These are phyloP conservation scores for Corella eumyota DNA, from an alignment of 23 tunicate species.

Conservation along the genomic window DNA sequence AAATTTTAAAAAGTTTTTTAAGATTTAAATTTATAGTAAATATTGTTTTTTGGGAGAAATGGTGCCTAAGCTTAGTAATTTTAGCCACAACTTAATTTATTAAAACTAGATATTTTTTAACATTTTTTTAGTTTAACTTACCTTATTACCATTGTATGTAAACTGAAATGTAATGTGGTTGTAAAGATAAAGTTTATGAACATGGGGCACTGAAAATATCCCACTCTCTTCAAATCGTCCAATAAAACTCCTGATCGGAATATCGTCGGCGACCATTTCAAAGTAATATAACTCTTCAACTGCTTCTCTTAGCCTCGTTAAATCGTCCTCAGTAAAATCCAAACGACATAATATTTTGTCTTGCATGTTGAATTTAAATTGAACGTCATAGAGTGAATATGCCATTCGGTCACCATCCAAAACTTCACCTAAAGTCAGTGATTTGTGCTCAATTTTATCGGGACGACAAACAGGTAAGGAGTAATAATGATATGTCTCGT, in stretches of 20 bases:
- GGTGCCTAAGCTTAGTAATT: too few species aligned
- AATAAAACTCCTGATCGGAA: slow-evolving; percentile 76
- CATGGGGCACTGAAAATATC: slow-evolving; percentile 78
- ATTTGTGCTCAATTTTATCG: slow-evolving; percentile 65
- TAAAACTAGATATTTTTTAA: too few species aligned
- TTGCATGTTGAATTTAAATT: slow-evolving; percentile 26
- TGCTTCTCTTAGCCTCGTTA: slow-evolving; percentile 54
- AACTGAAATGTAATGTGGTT: slow-evolving; percentile 63
- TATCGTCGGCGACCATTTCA: slow-evolving; percentile 86
- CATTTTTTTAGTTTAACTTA: too few species aligned
- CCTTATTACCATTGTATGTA: slow-evolving; percentile 78
- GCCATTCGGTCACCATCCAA: slow-evolving; percentile 97
- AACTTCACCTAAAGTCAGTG: slow-evolving; percentile 90
- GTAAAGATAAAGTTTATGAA: slow-evolving; percentile 56
- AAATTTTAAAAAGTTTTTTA: background rate
- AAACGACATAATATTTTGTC: slow-evolving; percentile 41
- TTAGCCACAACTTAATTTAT: too few species aligned
- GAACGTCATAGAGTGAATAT: slow-evolving; percentile 63
- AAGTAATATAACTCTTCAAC: slow-evolving; percentile 93
- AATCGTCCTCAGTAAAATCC: slow-evolving; percentile 31
- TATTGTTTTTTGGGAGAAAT: too few species aligned
- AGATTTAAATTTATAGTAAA: background rate
- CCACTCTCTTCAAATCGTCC: slow-evolving; percentile 85
- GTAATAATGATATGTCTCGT: slow-evolving; percentile 95
- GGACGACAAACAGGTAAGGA: slow-evolving; percentile 95